These are phyloP conservation scores for Ctenoplectra terminalis DNA, from an alignment of 1,140 invertebrate genomes.

Conservation along the genomic window DNA sequence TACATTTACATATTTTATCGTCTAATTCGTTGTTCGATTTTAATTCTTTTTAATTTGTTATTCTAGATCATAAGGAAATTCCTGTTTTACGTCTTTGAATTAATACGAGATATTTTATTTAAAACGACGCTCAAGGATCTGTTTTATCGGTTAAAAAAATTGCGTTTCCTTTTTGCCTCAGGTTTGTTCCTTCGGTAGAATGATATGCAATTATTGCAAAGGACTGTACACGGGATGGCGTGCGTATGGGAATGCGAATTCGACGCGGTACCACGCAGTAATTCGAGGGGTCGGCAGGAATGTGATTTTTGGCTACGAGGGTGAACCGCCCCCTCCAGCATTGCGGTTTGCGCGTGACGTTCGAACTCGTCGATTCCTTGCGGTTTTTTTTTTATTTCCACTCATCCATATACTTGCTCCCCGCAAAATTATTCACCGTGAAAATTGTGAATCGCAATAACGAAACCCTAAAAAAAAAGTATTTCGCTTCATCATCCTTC, in stretches of 20 bases:
- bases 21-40: background rate
- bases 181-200: background rate
- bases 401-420: background rate
- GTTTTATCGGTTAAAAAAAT: no score
- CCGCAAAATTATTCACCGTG: conserved; percentile 41
- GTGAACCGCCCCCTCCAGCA: conserved; percentile 48
- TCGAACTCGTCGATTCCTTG: conserved; percentile 10
- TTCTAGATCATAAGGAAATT: background rate
- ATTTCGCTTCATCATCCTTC: background rate
- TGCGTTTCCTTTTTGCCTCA: background rate
- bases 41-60: background rate
- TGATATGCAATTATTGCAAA: conserved; percentile 3
- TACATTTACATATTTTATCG: no score
- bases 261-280: conserved; percentile 64
- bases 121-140: no score
- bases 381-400: background rate
- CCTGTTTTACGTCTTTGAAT: no score
- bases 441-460: conserved; percentile 32
- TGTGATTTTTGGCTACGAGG: conserved; percentile 73
- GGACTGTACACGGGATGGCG: conserved; percentile 31
- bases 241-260: conserved; percentile 77
- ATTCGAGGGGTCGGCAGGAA: conserved; percentile 76
- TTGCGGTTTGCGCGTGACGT: conserved; percentile 31
- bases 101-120: no score
- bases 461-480: background rate